Conservation (phyloP, 2,888 invertebrate genomes). For the Erebia epiphron region DNA sequence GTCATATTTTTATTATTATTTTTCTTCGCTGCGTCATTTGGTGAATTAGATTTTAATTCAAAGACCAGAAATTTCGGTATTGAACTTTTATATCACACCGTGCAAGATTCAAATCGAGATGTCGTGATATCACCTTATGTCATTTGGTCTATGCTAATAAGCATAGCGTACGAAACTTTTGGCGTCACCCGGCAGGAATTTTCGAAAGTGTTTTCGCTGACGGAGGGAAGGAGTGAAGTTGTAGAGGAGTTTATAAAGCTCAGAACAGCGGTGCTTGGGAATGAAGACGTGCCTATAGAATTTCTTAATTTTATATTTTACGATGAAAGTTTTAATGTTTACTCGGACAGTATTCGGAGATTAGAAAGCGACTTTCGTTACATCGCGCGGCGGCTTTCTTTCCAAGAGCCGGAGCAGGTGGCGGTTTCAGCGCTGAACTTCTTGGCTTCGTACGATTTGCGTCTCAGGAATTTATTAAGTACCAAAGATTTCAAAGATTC, state of each 20-base stretch:
- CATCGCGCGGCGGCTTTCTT: background rate
- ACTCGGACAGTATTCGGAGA: background rate
- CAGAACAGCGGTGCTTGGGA: background rate
- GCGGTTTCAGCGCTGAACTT: conserved; percentile 42
- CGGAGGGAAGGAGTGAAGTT: background rate
- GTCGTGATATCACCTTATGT: conserved; percentile 74
- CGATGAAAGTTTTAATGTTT: background rate
- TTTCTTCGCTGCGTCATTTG: conserved; percentile 17
- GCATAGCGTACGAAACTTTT: conserved; percentile 66
- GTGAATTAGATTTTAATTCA: conserved; percentile 60
- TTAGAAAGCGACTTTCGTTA: background rate
- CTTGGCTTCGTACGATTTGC: background rate
- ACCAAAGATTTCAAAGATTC: conserved; percentile 4
- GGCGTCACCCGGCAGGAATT: conserved; percentile 50
- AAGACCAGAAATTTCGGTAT: conserved; percentile 71
- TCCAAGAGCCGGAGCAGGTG: conserved; percentile 58
- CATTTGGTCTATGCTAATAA: conserved; percentile 74
- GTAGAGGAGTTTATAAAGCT: background rate
- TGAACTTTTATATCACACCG: conserved; percentile 65
- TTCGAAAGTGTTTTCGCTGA: conserved; percentile 6
- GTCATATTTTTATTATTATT: background rate
- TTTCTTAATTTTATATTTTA: conserved; percentile 18
- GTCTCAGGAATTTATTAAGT: background rate
- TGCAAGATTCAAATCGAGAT: conserved; percentile 60
- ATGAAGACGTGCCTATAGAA: conserved; percentile 44